Percentiles rank a stretch among this genome's conserved stretches.
These are phyloP conservation scores for Homarus americanus DNA, from an alignment of 1,140 invertebrate genomes.

Conservation along the genomic window DNA sequence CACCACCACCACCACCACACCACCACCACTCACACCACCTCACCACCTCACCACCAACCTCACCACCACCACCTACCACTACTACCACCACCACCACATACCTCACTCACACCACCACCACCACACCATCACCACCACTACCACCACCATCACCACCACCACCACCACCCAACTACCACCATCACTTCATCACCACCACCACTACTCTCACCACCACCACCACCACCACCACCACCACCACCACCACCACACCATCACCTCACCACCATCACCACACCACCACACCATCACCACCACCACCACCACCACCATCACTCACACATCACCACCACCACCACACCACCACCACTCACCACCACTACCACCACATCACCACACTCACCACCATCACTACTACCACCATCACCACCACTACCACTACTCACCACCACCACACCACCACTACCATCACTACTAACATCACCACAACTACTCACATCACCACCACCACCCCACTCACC, in stretches of 20 bases:
- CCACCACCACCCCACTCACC: neutral
- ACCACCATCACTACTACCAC: neutral
- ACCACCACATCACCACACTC: neutral
- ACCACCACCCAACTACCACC: too few species aligned
- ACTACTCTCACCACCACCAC: neutral
- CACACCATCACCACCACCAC: constrained; percentile 6
- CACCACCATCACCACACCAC: too few species aligned
- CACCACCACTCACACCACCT: neutral
- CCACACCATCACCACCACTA: too few species aligned
- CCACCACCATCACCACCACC: neutral
- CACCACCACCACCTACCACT: neutral
- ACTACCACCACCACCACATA: neutral
- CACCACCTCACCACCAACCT: neutral
- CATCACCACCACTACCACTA: neutral
- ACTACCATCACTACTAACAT: neutral
- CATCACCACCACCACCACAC: too few species aligned
- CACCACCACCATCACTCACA: neutral
- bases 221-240: neutral
- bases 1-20: neutral
- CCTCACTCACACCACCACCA: too few species aligned
- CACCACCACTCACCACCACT: too few species aligned
- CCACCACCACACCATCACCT: neutral
- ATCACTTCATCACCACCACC: too few species aligned
- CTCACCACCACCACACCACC: neutral
- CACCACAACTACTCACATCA: neutral